phyloP scores from a whole-genome alignment of 2,888 invertebrate genomes.

The Ochlodes sylvanus region DNA sequence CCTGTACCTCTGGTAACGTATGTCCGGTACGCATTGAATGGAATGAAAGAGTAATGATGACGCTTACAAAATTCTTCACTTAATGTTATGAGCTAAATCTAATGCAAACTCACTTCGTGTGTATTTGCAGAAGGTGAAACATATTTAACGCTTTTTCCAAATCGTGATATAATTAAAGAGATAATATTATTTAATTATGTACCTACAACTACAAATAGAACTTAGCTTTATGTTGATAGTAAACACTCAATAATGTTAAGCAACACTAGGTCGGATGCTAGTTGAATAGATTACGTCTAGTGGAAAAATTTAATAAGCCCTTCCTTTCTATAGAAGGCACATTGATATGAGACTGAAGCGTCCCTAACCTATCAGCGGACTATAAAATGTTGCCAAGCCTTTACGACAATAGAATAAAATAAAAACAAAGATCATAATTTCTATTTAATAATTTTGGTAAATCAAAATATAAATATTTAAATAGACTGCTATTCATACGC shows the following conservation, averaged over 20 bases:
- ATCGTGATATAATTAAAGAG: too few species aligned
- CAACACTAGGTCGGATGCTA: neutral
- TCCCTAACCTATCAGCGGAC: too few species aligned
- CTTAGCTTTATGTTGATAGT: neutral
- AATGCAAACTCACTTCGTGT: neutral
- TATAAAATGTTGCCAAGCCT: neutral
- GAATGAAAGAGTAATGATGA: constrained; percentile 8
- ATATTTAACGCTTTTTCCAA: too few species aligned
- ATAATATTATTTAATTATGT: too few species aligned
- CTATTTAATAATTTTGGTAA: neutral
- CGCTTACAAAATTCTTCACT: constrained; percentile 1
- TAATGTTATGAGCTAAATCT: neutral
- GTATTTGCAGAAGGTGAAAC: neutral
- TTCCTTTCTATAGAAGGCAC: neutral
- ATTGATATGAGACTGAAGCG: neutral
- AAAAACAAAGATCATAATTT: neutral
- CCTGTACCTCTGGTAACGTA: constrained; percentile 22
- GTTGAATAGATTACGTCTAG: neutral
- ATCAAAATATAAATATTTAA: neutral
- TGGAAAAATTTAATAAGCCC: neutral
- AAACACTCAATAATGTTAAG: neutral
- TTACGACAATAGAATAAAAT: neutral
- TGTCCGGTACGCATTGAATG: constrained; percentile 29
- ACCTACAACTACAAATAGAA: too few species aligned
- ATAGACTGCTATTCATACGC: constrained; percentile 17